Evolutionary conservation across 2,113 vertebrate species (phyloP), one percentile per base, ranked within the genome.

Genomic region (Trogon melanurus): DNA sequence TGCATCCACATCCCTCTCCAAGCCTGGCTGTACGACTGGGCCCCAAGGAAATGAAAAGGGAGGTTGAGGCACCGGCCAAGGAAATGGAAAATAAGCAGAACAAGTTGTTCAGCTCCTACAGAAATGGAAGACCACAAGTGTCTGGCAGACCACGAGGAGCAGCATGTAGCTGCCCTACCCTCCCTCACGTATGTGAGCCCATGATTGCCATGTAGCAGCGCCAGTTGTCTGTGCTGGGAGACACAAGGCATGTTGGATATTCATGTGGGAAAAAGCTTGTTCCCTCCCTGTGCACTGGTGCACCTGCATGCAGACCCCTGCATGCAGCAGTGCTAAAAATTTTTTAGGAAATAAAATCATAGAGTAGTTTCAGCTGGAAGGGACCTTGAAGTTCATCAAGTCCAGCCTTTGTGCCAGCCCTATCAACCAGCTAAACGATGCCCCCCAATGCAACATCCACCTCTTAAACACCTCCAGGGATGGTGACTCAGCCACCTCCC

Each of bases 41-140:
- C 16, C 45, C 26, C 51, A 41, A 57, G 47, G n/a, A 22, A 53
- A 32, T 5, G 29, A 44, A 48, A 48, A 2, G 6, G 13, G 26
- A 22, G 19, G 10, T 9, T 70, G 34, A 73, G 32, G 53, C 1
- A 2, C 18, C 23, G 32, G 19, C 17, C 30, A 66, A 79, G 44
- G 51, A 48, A 25, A 6, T 13, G n/a, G 27, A 20, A 67, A 81
- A 66, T 4, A 8, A 71, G 25, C 51, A 61, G 65, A 70, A 53
- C 1, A 3, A 14, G 51, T 2, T 64, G 23, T 36, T 32, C 32
- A 26, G 53, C 6, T 58, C 0, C 32, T 32, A 2, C 4, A 38
- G 75, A 27, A 50, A 1, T 14, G 41, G 47, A 70, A 58, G 26
- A 44, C 9, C 29, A 50, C 51, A 14, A 45, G 25, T 16, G 18